A percentile compares a stretch with the other conserved stretches of the same genome.
Evolutionary conservation across 2,888 invertebrate species (phyloP).

Genomic region (Diaperis boleti): DNA sequence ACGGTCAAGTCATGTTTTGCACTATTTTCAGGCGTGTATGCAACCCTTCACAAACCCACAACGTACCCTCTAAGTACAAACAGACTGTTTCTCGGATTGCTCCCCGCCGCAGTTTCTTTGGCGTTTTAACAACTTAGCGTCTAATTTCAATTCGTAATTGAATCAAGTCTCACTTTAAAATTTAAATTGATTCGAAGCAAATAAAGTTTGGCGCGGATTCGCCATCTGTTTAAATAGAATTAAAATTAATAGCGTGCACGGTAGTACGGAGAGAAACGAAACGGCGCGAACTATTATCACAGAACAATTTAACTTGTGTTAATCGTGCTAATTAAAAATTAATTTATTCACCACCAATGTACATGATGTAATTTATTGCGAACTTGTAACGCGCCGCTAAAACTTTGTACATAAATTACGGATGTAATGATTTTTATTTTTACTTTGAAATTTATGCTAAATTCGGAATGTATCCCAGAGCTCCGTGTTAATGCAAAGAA

Average conservation of each 20-base stretch:
- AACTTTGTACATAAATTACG: conserved; percentile 38
- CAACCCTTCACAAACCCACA: too few relatives aligned
- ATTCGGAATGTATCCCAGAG: conserved; percentile 30
- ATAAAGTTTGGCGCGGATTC: conserved; percentile 21
- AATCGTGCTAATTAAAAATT: conserved; percentile 42
- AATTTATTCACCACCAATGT: conserved; percentile 40
- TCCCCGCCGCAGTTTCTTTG: conserved; percentile 2
- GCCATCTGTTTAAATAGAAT: conserved; percentile 33
- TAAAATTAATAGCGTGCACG: conserved; percentile 33
- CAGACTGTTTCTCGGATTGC: too few relatives aligned
- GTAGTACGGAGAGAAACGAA: conserved; percentile 1
- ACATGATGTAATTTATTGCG: conserved; percentile 38
- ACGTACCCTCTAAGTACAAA: too few relatives aligned
- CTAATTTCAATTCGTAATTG: conserved; percentile 28
- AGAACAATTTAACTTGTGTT: conserved; percentile 40
- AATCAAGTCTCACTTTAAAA: conserved; percentile 35
- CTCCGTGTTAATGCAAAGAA: conserved; percentile 35
- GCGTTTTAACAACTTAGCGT: conserved; percentile 17
- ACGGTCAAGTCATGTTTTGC: too few relatives aligned
- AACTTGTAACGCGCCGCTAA: conserved; percentile 35
- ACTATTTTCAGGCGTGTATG: too few relatives aligned
- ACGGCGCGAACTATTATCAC: conserved; percentile 39
- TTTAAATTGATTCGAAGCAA: conserved; percentile 34
- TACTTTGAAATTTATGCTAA: conserved; percentile 41
- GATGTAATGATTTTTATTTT: conserved; percentile 39